Evolutionary conservation across 1,140 invertebrate species (phyloP).

Genomic region (Aculops lycopersici): DNA sequence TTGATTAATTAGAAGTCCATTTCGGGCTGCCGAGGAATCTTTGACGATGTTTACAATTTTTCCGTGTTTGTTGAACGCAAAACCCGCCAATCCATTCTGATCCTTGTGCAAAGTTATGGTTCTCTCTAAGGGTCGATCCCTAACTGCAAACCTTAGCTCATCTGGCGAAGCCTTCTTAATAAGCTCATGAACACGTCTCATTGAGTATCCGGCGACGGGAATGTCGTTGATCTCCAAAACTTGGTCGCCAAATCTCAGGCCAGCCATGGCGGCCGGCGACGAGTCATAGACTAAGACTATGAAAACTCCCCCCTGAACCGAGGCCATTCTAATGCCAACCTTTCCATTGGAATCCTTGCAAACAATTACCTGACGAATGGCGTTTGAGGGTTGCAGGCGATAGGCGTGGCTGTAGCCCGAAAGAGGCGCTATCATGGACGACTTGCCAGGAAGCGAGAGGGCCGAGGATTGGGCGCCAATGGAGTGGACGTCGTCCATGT

Average conservation of each 20-base stretch:
- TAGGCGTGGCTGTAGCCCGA: conserved; percentile 24
- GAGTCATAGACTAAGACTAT: conserved; percentile 45
- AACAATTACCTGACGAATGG: conserved; percentile 36
- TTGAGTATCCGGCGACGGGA: conserved; percentile 39
- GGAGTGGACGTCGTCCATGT: neutral
- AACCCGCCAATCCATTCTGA: conserved; percentile 44
- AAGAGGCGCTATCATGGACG: conserved; percentile 33
- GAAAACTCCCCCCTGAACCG: conserved; percentile 51
- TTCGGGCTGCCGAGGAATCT: conserved; percentile 66
- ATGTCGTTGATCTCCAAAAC: conserved; percentile 51
- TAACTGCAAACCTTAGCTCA: conserved; percentile 38
- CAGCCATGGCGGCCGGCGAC: conserved; percentile 47
- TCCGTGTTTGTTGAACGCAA: conserved; percentile 50
- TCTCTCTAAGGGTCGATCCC: conserved; percentile 67
- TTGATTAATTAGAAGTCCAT: conserved; percentile 61
- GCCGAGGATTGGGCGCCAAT: neutral
- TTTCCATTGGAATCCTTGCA: conserved; percentile 56
- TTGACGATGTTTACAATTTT: conserved; percentile 53
- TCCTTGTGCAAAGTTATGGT: conserved; percentile 67
- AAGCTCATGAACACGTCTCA: conserved; percentile 49
- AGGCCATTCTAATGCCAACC: conserved; percentile 42
- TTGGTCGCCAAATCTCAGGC: conserved; percentile 68
- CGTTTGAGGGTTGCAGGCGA: conserved; percentile 42
- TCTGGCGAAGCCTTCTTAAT: conserved; percentile 34
- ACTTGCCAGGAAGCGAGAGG: neutral